Evolutionary conservation across 2,888 invertebrate genomes (phyloP).

Genomic region (Dynastes grantii): DNA sequence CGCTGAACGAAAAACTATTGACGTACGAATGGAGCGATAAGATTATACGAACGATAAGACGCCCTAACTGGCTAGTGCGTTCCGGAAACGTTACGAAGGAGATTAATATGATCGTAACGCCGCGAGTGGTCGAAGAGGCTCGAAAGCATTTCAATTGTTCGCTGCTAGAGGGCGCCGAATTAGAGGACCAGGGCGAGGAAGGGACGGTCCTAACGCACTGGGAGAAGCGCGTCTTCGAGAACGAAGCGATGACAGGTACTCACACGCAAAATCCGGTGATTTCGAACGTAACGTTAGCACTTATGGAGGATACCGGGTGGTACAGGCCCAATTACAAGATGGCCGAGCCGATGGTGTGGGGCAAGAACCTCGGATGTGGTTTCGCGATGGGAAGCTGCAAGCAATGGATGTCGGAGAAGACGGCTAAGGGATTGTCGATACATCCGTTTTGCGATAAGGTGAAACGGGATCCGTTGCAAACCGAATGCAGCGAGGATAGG

Average conservation of each 20-base stretch:
- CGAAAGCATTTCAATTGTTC: slow-evolving; percentile 92
- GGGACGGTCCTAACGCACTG: slow-evolving; percentile 98
- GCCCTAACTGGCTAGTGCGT: slow-evolving; percentile 68
- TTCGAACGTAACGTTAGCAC: slow-evolving; percentile 93
- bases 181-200: slow-evolving; percentile 99
- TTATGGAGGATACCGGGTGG: slow-evolving; percentile 99
- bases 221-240: slow-evolving; percentile 99
- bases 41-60: slow-evolving; percentile 84
- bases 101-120: slow-evolving; percentile 78
- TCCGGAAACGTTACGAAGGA: slow-evolving; percentile 67
- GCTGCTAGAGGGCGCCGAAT: slow-evolving; percentile 93
- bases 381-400: slow-evolving; percentile 97
- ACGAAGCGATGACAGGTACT: slow-evolving; percentile 99
- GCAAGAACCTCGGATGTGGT: slow-evolving; percentile 90
- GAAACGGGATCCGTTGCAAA: slow-evolving; percentile 92
- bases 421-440: slow-evolving; percentile 81
- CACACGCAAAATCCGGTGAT: slow-evolving; percentile 99
- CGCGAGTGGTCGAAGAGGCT: slow-evolving; percentile 90
- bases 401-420: slow-evolving; percentile 90
- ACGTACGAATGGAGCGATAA: slow-evolving; percentile 95
- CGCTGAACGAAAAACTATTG: slow-evolving; percentile 91
- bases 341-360: slow-evolving; percentile 93
- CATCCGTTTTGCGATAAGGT: slow-evolving; percentile 97
- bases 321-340: slow-evolving; percentile 93
- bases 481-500: slow-evolving; percentile 93